phyloP scores from a whole-genome alignment of 2,797 vertebrate genomes.

The Buphagus erythrorhynchus region DNA sequence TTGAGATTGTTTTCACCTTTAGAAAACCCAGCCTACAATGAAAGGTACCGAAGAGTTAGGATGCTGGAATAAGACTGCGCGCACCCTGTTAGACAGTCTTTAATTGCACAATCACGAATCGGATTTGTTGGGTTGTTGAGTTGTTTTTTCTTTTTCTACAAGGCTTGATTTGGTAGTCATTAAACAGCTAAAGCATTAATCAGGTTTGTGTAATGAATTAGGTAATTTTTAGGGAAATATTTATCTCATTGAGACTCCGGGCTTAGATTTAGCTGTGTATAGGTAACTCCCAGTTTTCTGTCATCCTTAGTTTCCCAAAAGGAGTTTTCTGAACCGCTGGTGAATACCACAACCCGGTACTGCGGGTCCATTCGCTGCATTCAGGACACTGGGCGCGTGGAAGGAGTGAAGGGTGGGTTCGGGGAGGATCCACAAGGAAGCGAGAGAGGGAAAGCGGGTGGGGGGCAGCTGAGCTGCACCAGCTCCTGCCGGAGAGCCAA shows the following conservation, averaged over 20 bases:
- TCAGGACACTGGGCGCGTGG: accelerated
- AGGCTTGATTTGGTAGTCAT: background rate
- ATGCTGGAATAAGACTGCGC: background rate
- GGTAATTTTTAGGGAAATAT: background rate
- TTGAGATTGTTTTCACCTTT: background rate
- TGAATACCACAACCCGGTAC: background rate
- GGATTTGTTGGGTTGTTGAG: background rate
- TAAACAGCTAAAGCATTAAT: background rate
- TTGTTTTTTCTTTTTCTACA: background rate
- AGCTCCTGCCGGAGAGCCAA: background rate
- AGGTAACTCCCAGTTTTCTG: background rate
- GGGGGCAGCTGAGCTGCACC: background rate
- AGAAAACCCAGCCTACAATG: background rate
- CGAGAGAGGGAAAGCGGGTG: background rate
- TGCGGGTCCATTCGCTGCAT: no score
- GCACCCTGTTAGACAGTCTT: background rate
- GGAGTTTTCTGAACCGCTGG: background rate
- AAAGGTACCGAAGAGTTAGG: background rate
- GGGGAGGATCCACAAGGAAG: background rate
- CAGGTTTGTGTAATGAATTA: background rate
- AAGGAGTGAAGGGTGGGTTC: background rate
- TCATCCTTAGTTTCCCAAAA: background rate
- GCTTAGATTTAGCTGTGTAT: background rate
- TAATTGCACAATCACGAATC: background rate
- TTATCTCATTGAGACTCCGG: background rate